phyloP scores from a whole-genome alignment of 2,888 invertebrate species.

The Exocentrus adspersus region DNA sequence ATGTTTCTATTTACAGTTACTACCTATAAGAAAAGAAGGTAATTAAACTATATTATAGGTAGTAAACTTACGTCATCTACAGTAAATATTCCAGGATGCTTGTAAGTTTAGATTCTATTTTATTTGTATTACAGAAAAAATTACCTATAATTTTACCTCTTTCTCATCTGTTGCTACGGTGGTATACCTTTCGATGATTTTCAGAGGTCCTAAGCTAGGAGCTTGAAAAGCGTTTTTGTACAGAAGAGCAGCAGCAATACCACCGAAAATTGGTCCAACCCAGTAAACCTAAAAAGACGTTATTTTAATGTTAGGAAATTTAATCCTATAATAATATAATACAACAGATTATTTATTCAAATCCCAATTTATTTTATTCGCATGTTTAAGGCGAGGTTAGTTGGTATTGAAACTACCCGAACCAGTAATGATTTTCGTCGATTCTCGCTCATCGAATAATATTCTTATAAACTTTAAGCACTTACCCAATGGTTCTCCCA shows the following conservation, averaged over 20 bases:
- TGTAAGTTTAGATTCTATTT: constrained; percentile 15
- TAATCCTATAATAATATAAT: too few species aligned
- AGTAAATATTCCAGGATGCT: constrained; percentile 29
- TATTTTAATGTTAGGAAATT: too few species aligned
- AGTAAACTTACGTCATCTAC: constrained; percentile 26
- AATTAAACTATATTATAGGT: background rate
- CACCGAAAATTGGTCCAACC: constrained; percentile 88
- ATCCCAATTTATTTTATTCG: too few species aligned
- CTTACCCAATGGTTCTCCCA: constrained; percentile 88
- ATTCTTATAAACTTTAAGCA: too few species aligned
- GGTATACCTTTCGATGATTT: constrained; percentile 67
- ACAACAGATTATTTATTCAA: too few species aligned
- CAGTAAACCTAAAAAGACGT: constrained; percentile 81
- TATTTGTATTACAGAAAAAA: constrained; percentile 19
- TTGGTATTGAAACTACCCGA: too few species aligned
- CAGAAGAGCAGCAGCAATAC: constrained; percentile 78
- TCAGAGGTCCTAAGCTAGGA: constrained; percentile 61
- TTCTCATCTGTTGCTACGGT: constrained; percentile 72
- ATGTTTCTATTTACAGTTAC: too few species aligned
- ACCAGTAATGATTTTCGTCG: too few species aligned
- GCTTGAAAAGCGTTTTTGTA: constrained; percentile 75
- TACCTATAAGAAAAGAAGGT: too few species aligned
- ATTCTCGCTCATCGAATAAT: too few species aligned
- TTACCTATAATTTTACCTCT: constrained; percentile 67
- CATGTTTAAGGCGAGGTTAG: too few species aligned